These are phyloP conservation scores for Thaleichthys pacificus DNA, from an alignment of 2,797 vertebrate species.

Conservation along the genomic window DNA sequence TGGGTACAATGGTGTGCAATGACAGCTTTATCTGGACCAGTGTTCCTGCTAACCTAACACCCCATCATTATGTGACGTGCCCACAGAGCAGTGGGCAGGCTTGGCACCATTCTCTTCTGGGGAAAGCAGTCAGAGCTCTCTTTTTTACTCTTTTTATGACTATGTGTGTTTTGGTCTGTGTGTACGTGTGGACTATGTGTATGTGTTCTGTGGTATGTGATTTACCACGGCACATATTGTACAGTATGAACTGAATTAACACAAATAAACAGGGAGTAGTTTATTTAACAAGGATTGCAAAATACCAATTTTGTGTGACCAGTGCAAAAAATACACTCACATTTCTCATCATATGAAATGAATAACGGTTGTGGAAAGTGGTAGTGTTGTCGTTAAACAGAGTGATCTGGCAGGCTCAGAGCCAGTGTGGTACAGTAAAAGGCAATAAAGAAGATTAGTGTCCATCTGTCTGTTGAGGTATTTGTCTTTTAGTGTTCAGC, in stretches of 20 bases:
- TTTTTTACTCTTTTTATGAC: constrained; percentile 41
- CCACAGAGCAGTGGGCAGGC: constrained; percentile 45
- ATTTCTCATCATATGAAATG: constrained; percentile 30
- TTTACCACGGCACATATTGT: constrained; percentile 37
- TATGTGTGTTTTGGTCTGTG: constrained; percentile 19
- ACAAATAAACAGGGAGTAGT: constrained; percentile 48
- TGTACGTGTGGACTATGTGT: constrained; percentile 9
- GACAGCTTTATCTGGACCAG: constrained; percentile 60
- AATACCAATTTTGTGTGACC: constrained; percentile 23
- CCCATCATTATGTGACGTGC: constrained; percentile 60
- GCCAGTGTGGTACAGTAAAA: background rate
- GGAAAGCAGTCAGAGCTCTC: constrained; percentile 30
- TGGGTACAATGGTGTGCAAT: constrained; percentile 59
- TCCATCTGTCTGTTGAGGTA: background rate
- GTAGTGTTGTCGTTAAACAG: constrained; percentile 20
- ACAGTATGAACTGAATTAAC: constrained; percentile 42
- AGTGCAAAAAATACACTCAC: constrained; percentile 40
- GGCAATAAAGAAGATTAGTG: background rate
- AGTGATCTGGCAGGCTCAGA: background rate
- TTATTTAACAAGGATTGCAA: constrained; percentile 38
- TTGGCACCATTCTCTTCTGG: constrained; percentile 36
- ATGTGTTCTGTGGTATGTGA: constrained; percentile 32
- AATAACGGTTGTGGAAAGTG: constrained; percentile 43
- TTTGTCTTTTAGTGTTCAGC: background rate
- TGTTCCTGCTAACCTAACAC: constrained; percentile 55